Base-by-base conservation (phyloP, 2,797 vertebrate genomes). In the Rhinatrema bivittatum region DNA sequence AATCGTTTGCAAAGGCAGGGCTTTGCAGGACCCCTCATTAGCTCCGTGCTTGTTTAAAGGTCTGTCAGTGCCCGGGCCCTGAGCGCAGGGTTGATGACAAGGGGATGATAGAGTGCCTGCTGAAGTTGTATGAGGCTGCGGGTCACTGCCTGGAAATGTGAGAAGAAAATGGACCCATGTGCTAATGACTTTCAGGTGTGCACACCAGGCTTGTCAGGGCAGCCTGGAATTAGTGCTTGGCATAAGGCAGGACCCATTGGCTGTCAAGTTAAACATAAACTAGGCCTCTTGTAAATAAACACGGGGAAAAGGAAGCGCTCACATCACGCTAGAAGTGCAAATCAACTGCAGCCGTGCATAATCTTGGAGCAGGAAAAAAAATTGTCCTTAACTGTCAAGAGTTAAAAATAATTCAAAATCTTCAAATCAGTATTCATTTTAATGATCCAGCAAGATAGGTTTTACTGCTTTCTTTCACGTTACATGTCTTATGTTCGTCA, bases 131-230 rank as follows among this genome's bases (percentile, higher is more conserved):
- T 38, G 21, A 36, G 57, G 62, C 72, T 32, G 43, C 2, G 59
- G 73, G 72, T 78, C 81, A 56, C 53, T 56, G 64, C 72, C 49
- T 74, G 20, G 37, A 60, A 74, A 76, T 8, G 62, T 70, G 71
- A 81, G 72, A 76, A 65, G 65, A 72, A 38, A 65, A 52, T 11
- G 36, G 66, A 55, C 50, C 60, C n/a, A 25, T 41, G 42, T 10
- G 17, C 66, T 76, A 70, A 82, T 68, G 76, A 36, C 65, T 69
- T 78, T 62, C 78, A 78, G 78, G 73, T 76, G 74, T 32, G 37
- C 17, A 42, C 39, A 35, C 55, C 62, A 22, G 46, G 48, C 36
- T 53, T 55, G 54, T 61, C 42, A 52, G 53, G 53, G 29, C 56
- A 36, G 50, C 41, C 60, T 65, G 46, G 58, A 66, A 33, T 43